A percentile compares a stretch with the other conserved stretches of the same genome.
Conservation (phyloP, 2,797 vertebrate species). For the Enteromius treurensis region DNA sequence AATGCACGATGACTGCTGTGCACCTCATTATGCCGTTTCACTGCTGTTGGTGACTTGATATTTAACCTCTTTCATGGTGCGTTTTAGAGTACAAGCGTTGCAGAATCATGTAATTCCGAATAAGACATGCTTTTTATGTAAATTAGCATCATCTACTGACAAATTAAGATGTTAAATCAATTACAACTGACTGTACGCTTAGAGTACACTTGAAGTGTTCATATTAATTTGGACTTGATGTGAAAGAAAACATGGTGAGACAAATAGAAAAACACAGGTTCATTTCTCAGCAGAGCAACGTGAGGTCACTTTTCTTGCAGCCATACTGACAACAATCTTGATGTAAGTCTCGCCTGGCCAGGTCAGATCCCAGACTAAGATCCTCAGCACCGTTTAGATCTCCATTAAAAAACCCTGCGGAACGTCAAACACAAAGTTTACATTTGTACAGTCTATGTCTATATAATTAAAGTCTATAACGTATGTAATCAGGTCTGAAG, state of each 20-base stretch:
- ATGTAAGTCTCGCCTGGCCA: conserved; percentile 74
- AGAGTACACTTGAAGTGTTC: neutral
- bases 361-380: conserved; percentile 41
- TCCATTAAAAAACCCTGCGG: conserved; percentile 61
- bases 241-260: neutral
- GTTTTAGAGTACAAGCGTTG: neutral
- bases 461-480: neutral
- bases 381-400: conserved; percentile 70
- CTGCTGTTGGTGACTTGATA: conserved; percentile 7
- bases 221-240: neutral
- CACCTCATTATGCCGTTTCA: neutral
- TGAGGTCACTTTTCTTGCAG: conserved; percentile 81
- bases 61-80: neutral
- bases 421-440: neutral
- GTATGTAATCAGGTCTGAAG: neutral
- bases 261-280: neutral
- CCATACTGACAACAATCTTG: conserved; percentile 78
- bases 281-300: conserved; percentile 75
- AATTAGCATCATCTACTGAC: neutral
- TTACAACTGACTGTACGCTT: conserved; percentile 1
- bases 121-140: neutral
- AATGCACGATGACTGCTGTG: neutral
- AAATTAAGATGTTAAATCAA: neutral
- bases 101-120: neutral
- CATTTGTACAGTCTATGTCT: neutral